phyloP scores from a whole-genome alignment of 2,113 vertebrate species.

The Felis catus region DNA sequence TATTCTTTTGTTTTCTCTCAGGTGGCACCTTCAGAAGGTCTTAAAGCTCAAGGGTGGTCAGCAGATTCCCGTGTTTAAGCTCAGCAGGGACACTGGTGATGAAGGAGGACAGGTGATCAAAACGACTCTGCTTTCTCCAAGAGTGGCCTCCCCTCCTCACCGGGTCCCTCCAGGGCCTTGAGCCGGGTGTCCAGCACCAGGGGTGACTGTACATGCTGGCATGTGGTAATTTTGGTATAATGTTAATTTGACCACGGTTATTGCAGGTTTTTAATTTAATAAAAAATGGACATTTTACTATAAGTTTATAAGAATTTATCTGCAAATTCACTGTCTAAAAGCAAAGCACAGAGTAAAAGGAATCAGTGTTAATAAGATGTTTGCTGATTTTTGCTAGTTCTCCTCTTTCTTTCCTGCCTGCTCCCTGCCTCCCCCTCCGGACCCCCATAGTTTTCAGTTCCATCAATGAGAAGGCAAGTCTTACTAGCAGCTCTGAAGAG shows the following conservation, averaged over 20 bases:
- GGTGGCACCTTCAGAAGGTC: slow-evolving; percentile 87
- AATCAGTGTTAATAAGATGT: neutral
- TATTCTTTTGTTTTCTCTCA: slow-evolving; percentile 67
- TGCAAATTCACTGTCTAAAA: slow-evolving; percentile 9
- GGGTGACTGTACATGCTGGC: neutral
- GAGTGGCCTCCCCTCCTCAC: neutral
- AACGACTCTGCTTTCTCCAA: neutral
- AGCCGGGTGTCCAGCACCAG: neutral
- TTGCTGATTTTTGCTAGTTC: neutral
- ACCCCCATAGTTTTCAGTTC: neutral
- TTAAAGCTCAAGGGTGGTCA: slow-evolving; percentile 84
- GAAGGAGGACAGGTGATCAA: slow-evolving; percentile 30
- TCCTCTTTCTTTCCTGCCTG: neutral
- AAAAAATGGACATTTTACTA: neutral
- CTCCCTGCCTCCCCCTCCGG: fast-evolving
- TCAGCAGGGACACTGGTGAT: neutral
- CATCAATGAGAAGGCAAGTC: neutral
- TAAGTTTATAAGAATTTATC: neutral
- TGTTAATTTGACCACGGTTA: neutral
- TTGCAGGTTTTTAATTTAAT: neutral
- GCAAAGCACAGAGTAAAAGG: slow-evolving; percentile 2
- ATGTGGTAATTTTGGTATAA: neutral
- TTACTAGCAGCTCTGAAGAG: neutral
- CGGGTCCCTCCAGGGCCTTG: fast-evolving
- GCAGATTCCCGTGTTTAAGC: slow-evolving; percentile 78